Evolutionary conservation across 23 tunicate species (phyloP), one percentile per base, ranked within the genome.

Genomic region (Ascidia mentula): DNA sequence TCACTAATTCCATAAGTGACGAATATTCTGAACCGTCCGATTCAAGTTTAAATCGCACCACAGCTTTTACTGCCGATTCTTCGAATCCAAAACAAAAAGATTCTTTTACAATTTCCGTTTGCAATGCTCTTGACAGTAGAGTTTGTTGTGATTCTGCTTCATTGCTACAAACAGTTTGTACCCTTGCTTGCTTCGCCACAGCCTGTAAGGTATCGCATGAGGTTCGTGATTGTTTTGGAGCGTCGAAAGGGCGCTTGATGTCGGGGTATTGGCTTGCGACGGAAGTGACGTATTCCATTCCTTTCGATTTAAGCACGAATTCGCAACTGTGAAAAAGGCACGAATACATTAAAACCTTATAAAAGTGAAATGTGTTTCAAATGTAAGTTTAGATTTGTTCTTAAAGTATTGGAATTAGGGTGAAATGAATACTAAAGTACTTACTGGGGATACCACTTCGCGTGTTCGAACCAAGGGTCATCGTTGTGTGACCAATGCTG

Each of bases 391-490:
- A 3, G 65, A 53, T n/a, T n/a, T n/a, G n/a, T n/a, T n/a, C n/a
- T n/a, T n/a, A n/a, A n/a, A n/a, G n/a, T n/a, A n/a, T n/a, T n/a
- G n/a, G n/a, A n/a, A n/a, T n/a, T n/a, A n/a, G n/a, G n/a, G n/a
- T n/a, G n/a, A n/a, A n/a, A n/a, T n/a, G n/a, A n/a, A n/a, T n/a
- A n/a, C n/a, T n/a, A n/a, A n/a, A n/a, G n/a, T n/a, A 34, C 80
- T 77, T 77, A 77, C 80, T 77, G 31, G 5, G 80, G 80, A 45
- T 36, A 77, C 80, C 80, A 77, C 45, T 77, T 77, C 4, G 80
- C 69, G 20, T 77, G 80, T 45, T 77, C 80, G 32, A 31, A 45
- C 80, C 80, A 77, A 45, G 80, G 80, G 17, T 77, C 80, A 17
- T 77, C 69, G 22, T 46, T 24, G 59, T n/a, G 6, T 5, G 42